Conservation (phyloP, 2,113 vertebrate genomes). For the Coryphaenoides rupestris region DNA sequence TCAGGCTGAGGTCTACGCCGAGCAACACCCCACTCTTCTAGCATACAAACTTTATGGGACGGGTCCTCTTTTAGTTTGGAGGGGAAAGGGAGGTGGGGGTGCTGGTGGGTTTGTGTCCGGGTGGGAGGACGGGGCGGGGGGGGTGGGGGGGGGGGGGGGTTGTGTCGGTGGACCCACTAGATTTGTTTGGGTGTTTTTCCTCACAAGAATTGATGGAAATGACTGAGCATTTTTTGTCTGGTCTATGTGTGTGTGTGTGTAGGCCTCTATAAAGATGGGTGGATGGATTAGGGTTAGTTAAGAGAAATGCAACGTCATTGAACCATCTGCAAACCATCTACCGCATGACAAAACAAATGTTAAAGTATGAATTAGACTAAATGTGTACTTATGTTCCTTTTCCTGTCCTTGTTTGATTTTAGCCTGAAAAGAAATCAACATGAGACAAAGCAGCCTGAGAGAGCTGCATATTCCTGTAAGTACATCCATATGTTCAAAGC, state of each 20-base stretch:
- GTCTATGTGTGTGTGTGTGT: not conserved
- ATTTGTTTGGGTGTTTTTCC: not conserved
- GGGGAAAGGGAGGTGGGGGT: conserved; percentile 10
- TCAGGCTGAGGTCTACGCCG: not conserved
- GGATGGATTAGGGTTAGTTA: not conserved
- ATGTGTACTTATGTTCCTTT: not conserved
- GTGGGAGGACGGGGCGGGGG: not conserved
- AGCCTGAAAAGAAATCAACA: not conserved
- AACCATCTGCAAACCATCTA: not conserved
- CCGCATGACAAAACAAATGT: too few relatives aligned
- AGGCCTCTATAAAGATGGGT: not conserved
- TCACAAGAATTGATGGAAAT: not conserved
- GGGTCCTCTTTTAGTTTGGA: conserved; percentile 9
- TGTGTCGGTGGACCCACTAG: not conserved
- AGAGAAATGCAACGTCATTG: not conserved
- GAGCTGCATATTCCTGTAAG: conserved; percentile 15
- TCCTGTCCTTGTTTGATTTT: conserved; percentile 20
- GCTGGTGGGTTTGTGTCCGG: not conserved
- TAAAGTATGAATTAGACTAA: too few relatives aligned
- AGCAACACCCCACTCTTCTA: not conserved
- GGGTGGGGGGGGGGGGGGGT: too few relatives aligned
- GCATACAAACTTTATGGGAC: conserved; percentile 11
- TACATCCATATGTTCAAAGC: not conserved
- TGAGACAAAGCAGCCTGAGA: conserved; percentile 2
- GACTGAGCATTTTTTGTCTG: not conserved